These are phyloP conservation scores for Ashinkailepas kermadecensis DNA, from an alignment of 2,888 invertebrate species.

Conservation along the genomic window DNA sequence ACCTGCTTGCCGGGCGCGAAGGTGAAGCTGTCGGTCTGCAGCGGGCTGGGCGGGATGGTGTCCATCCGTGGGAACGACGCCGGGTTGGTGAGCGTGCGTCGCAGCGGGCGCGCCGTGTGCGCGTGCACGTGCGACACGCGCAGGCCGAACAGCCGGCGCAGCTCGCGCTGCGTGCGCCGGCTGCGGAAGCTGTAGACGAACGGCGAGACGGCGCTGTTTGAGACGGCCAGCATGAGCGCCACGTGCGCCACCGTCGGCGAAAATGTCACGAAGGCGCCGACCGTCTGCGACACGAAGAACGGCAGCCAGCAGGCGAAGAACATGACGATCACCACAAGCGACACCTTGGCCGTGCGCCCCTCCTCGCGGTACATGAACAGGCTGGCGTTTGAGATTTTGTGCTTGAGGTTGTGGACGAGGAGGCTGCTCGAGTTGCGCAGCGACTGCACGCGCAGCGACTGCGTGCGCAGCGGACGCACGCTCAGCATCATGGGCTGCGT, in stretches of 20 bases:
- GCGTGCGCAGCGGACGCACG: conserved; percentile 24
- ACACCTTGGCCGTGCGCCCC: conserved; percentile 78
- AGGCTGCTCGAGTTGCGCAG: conserved; percentile 45
- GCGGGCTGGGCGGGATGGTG: not conserved
- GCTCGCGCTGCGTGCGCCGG: conserved; percentile 54
- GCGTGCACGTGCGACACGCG: not conserved
- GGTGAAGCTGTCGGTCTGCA: not conserved
- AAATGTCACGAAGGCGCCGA: conserved; percentile 22
- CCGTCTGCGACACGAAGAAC: conserved; percentile 38
- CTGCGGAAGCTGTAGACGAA: conserved; percentile 69
- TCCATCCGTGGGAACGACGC: not conserved
- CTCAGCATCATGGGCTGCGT: conserved; percentile 32
- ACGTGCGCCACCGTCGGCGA: conserved; percentile 37
- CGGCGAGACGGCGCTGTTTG: conserved; percentile 60
- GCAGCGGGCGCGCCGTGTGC: not conserved
- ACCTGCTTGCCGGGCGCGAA: not conserved
- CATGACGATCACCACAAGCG: conserved; percentile 66
- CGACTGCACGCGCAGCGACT: conserved; percentile 14
- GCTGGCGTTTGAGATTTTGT: conserved; percentile 74
- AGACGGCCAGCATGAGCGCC: conserved; percentile 49
- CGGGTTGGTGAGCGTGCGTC: conserved; percentile 4
- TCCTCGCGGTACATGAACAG: conserved; percentile 79
- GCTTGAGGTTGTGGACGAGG: conserved; percentile 62
- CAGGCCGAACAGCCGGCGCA: conserved; percentile 48
- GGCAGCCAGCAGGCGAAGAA: conserved; percentile 53